Evolutionary conservation across 2,888 invertebrate genomes (phyloP).

Genomic region (Fragum fragum): DNA sequence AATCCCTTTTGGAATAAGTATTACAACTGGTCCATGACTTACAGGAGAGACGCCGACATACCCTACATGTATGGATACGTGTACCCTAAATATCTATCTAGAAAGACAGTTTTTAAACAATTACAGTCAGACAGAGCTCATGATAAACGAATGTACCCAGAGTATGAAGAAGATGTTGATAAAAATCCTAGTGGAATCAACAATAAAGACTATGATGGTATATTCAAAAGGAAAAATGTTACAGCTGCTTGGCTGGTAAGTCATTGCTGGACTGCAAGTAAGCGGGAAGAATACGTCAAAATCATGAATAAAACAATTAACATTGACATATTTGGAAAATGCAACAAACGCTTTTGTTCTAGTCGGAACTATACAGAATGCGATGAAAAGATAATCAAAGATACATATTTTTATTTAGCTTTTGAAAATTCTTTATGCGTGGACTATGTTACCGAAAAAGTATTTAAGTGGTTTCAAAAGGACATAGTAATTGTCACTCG

Average conservation of each 20-base stretch:
- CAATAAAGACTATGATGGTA: conserved; percentile 33
- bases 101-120: background rate
- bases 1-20: background rate
- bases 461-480: conserved; percentile 54
- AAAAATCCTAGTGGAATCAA: background rate
- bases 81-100: background rate
- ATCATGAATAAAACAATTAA: conserved; percentile 37
- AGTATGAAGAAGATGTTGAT: background rate
- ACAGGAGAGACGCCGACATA: conserved; percentile 63
- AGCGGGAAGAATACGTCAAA: conserved; percentile 53
- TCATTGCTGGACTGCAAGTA: conserved; percentile 59
- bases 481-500: conserved; percentile 60
- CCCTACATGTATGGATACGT: conserved; percentile 52
- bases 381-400: conserved; percentile 3
- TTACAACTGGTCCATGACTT: conserved; percentile 67
- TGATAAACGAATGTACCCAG: background rate
- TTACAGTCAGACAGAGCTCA: background rate
- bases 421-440: conserved; percentile 66
- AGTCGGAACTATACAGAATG: conserved; percentile 41
- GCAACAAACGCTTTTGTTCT: conserved; percentile 44
- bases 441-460: conserved; percentile 69
- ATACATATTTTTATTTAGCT: conserved; percentile 66
- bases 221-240: conserved; percentile 41
- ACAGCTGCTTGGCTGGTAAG: conserved; percentile 59
- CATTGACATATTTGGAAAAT: conserved; percentile 62